Evolutionary conservation across 2,888 invertebrate species (phyloP).

Genomic region (Aphrophora alni): DNA sequence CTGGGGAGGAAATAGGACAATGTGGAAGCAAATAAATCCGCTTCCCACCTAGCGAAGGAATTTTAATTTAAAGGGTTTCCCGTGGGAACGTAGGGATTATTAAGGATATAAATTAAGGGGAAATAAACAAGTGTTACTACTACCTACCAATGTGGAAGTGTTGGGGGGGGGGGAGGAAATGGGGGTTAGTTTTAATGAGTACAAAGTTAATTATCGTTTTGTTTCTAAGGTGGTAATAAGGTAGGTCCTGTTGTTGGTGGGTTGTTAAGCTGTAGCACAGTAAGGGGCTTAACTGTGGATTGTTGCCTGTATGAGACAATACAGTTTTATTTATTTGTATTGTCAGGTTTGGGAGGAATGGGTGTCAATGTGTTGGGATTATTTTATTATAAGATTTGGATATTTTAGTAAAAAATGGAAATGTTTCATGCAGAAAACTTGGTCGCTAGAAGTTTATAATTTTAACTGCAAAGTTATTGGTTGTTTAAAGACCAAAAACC

Average conservation of each 20-base stretch:
- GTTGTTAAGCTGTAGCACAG: no score
- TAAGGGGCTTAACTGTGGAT: neutral
- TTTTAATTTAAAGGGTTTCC: conserved; percentile 35
- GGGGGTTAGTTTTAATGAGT: neutral
- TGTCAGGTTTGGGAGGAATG: no score
- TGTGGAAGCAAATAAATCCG: neutral
- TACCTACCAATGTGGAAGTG: no score
- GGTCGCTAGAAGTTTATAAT: no score
- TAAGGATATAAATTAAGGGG: neutral
- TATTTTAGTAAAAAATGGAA: no score
- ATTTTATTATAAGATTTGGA: no score
- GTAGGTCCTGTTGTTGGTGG: neutral
- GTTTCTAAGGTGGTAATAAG: neutral
- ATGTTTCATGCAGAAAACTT: no score
- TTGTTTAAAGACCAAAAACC: no score
- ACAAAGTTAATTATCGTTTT: neutral
- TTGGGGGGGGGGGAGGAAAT: neutral
- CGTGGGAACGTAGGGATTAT: neutral
- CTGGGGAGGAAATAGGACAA: neutral
- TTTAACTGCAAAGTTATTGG: no score
- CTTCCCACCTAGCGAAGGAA: conserved; percentile 17
- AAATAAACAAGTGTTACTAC: neutral
- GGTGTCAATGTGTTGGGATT: no score
- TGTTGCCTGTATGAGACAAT: no score
- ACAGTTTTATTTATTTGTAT: no score